Evolutionary conservation across 2,888 invertebrate genomes (phyloP).

Genomic region (Cactoblastis cactorum): DNA sequence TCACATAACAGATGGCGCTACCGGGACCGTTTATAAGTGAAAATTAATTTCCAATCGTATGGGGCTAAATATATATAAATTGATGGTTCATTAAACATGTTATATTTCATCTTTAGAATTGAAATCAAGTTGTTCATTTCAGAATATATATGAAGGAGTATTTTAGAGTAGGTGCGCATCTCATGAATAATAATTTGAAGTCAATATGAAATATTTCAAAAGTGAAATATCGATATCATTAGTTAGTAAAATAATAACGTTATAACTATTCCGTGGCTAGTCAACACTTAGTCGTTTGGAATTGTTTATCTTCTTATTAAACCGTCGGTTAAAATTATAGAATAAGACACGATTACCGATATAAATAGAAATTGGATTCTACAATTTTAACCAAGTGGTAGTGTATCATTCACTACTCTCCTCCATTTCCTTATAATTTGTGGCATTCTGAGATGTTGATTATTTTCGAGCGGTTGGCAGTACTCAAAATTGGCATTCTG

Average conservation of each 20-base stretch:
- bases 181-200: constrained; percentile 18
- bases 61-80: not conserved
- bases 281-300: not conserved
- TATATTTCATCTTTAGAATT: constrained; percentile 9
- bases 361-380: too few relatives aligned
- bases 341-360: too few relatives aligned
- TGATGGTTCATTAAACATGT: not conserved
- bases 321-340: too few relatives aligned
- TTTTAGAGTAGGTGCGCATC: constrained; percentile 9
- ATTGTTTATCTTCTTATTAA: not conserved
- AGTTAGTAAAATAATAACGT: not conserved
- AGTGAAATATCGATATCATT: not conserved
- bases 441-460: too few relatives aligned
- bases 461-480: too few relatives aligned
- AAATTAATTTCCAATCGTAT: constrained; percentile 12
- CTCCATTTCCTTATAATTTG: too few relatives aligned
- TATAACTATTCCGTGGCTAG: not conserved
- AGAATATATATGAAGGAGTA: not conserved
- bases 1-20: constrained; percentile 37
- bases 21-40: constrained; percentile 18
- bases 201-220: constrained; percentile 15
- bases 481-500: too few relatives aligned
- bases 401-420: too few relatives aligned
- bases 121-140: constrained; percentile 6
- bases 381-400: too few relatives aligned